Base-by-base conservation (phyloP, 2,113 vertebrate genomes). In the Leuciscus idus region DNA sequence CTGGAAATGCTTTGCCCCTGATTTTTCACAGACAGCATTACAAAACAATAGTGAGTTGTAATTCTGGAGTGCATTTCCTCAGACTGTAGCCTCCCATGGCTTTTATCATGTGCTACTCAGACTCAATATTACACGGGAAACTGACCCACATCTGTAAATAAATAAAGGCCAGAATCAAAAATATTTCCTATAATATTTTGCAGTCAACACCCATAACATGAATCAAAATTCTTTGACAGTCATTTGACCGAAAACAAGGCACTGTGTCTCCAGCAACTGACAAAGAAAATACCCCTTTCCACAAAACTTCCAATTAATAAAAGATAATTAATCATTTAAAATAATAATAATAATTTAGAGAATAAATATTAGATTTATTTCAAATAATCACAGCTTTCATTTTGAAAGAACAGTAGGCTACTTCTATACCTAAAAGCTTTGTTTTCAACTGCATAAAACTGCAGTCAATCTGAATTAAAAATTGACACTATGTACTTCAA, bases 21-120 rank as follows among this genome's bases (percentile, higher is more conserved):
- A 92, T 93, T 90, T 92, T 92, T 93, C 90, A 85, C 84, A 88
- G 90, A 89, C 79, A 89, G 85, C 87, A 92, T 91, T 57, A 91
- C 33, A 12, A 89, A 91, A 85, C 90, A 90, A 91, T 83, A 83
- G 89, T 85, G 87, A 33, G 81, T 87, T 84, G 88, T 23, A 21
- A 91, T 86, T 90, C 92, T 88, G 57, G 81, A 91, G 84, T 91
- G 91, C 90, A 93, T 92, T 94, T 92, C 87, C 81, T 48, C 84
- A 89, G 91, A 90, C 92, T 19, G 52, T 90, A 90, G 91, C 89
- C 89, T 91, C 91, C 88, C 93, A 94, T 80, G 93, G 95, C 61
- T 68, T 68, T 83, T 50, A 81, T 36, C 33, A n/a, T 55, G 48
- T 19, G 43, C 30, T 28, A 36, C 36, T 28, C 55, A 48, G 36